Conservation (phyloP, 2,113 vertebrate species). For the Sapayoa aenigma region DNA sequence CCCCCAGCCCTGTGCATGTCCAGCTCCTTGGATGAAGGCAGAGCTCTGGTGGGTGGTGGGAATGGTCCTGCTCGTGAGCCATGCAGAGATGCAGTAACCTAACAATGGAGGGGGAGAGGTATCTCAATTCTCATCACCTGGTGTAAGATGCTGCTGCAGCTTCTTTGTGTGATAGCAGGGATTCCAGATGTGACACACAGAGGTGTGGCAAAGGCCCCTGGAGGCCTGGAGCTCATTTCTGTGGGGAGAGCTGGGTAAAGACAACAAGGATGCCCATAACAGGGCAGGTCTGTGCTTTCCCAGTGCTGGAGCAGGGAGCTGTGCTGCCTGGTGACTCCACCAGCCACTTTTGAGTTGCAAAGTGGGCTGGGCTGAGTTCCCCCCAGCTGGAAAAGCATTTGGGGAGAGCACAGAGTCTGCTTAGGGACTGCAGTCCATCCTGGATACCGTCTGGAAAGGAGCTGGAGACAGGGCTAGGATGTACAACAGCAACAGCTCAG, state of each 20-base stretch:
- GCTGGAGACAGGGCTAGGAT: neutral
- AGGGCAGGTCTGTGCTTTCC: neutral
- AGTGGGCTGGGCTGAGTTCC: neutral
- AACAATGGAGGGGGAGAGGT: neutral
- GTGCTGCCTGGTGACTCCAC: neutral
- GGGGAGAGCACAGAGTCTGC: neutral
- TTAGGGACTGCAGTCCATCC: too few species aligned
- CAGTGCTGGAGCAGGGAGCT: neutral
- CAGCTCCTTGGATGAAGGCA: neutral
- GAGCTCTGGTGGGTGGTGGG: neutral
- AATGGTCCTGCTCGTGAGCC: neutral
- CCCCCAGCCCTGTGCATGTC: neutral
- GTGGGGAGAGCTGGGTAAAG: neutral
- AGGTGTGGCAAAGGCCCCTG: neutral
- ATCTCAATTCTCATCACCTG: neutral
- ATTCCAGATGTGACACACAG: neutral
- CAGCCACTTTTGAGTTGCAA: neutral
- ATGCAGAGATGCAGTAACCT: neutral
- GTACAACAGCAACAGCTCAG: neutral
- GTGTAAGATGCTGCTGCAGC: neutral
- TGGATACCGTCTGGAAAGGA: neutral
- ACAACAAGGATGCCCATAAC: fast-evolving
- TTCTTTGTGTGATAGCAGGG: neutral
- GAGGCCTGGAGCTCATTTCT: neutral
- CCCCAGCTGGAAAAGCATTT: neutral